Evolutionary conservation across 2,113 vertebrate species (phyloP).

Genomic region (Scartelaos histophorus): DNA sequence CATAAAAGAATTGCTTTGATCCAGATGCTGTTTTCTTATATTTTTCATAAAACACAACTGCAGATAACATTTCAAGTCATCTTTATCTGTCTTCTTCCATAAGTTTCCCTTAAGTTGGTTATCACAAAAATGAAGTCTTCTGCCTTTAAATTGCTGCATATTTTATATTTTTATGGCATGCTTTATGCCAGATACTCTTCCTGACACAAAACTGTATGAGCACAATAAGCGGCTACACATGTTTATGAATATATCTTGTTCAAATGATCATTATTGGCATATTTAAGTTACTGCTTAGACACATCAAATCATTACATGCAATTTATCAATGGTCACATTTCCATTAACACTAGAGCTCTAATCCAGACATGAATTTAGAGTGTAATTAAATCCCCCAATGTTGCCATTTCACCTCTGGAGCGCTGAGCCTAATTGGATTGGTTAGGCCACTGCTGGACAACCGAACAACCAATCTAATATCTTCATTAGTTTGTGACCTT

Average conservation of each 20-base stretch:
- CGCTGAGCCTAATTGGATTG: conserved; percentile 34
- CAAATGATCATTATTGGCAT: neutral
- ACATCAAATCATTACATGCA: neutral
- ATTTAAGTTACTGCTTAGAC: neutral
- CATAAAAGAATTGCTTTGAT: too few species aligned
- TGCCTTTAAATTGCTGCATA: neutral
- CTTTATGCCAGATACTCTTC: neutral
- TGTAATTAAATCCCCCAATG: conserved; percentile 29
- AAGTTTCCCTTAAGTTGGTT: too few species aligned
- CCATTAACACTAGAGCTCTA: conserved; percentile 17
- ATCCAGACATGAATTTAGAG: conserved; percentile 20
- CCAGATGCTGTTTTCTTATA: too few species aligned
- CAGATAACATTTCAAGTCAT: too few species aligned
- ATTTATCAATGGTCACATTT: conserved; percentile 19
- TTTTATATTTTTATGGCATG: neutral
- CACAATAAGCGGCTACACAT: neutral
- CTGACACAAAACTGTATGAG: neutral
- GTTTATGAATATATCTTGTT: neutral
- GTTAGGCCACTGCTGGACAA: conserved; percentile 5
- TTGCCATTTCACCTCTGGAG: conserved; percentile 9
- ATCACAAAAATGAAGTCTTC: too few species aligned
- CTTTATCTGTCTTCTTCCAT: too few species aligned
- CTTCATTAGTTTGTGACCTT: conserved; percentile 52
- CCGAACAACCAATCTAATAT: conserved; percentile 11
- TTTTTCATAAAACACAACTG: too few species aligned